phyloP scores from a whole-genome alignment of 2,797 vertebrate species.

The Anguilla marmorata region DNA sequence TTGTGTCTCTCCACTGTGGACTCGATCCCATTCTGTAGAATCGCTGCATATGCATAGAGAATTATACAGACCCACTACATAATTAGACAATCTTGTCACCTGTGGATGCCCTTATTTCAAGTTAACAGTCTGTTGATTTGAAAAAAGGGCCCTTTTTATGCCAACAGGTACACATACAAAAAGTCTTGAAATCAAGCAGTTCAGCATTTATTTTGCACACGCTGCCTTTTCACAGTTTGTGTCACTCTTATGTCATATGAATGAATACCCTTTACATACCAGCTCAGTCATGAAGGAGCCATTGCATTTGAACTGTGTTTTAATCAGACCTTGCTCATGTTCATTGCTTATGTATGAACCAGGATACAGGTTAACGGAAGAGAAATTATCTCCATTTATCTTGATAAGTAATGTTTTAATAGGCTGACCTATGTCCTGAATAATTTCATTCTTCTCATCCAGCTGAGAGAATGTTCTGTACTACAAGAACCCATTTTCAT shows the following conservation, averaged over 20 bases:
- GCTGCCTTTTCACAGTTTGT: not conserved
- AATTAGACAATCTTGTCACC: slow-evolving; percentile 35
- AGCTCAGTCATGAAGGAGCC: slow-evolving; percentile 29
- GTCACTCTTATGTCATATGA: slow-evolving; percentile 28
- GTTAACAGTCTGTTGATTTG: slow-evolving; percentile 43
- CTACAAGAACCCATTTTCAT: slow-evolving; percentile 53
- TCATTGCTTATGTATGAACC: slow-evolving; percentile 20
- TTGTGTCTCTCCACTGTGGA: slow-evolving; percentile 30
- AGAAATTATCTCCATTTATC: slow-evolving; percentile 25
- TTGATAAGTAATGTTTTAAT: slow-evolving; percentile 51
- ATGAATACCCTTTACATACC: slow-evolving; percentile 59
- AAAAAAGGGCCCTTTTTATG: slow-evolving; percentile 40
- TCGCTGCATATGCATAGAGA: slow-evolving; percentile 47
- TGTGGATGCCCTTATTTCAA: slow-evolving; percentile 35
- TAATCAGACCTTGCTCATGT: not conserved
- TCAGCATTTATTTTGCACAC: not conserved
- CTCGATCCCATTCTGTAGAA: slow-evolving; percentile 36
- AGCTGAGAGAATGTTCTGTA: slow-evolving; percentile 41
- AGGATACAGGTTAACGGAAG: slow-evolving; percentile 15
- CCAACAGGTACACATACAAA: slow-evolving; percentile 33
- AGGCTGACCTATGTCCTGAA: slow-evolving; percentile 28
- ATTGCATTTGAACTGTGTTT: not conserved
- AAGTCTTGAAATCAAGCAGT: slow-evolving; percentile 2
- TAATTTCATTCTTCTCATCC: slow-evolving; percentile 41
- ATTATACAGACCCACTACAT: slow-evolving; percentile 36